Evolutionary conservation across 2,888 invertebrate species (phyloP).

Genomic region (Acanthosepion pharaonis): DNA sequence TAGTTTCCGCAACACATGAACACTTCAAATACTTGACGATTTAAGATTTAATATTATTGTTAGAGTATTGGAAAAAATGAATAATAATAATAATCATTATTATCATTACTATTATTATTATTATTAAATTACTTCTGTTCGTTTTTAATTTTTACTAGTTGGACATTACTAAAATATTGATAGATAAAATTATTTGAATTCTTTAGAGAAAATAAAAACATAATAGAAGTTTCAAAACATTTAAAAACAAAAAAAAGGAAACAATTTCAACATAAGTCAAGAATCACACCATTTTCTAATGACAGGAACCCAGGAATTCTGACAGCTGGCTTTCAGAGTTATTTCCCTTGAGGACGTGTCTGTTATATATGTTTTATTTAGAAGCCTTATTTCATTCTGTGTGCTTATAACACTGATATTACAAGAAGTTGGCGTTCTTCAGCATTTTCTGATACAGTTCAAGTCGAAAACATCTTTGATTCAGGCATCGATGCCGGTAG

Average conservation of each 20-base stretch:
- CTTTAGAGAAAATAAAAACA: not conserved
- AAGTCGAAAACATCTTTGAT: no score
- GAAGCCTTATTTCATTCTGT: not conserved
- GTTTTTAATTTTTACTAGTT: not conserved
- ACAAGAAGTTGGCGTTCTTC: no score
- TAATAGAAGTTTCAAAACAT: not conserved
- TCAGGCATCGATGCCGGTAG: no score
- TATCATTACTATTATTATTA: no score
- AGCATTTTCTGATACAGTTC: no score
- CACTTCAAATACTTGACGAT: no score
- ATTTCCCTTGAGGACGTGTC: not conserved
- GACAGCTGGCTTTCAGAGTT: conserved; percentile 9
- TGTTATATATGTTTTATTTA: not conserved
- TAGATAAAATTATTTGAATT: not conserved
- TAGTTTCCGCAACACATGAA: no score
- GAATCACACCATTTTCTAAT: not conserved
- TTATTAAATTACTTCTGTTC: not conserved
- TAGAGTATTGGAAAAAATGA: no score
- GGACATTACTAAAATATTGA: not conserved
- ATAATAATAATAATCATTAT: no score
- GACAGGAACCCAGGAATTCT: not conserved
- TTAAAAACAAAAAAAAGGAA: not conserved
- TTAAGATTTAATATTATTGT: no score
- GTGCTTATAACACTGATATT: not conserved
- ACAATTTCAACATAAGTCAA: not conserved